phyloP scores from a whole-genome alignment of 2,113 vertebrate genomes.

The Boulengerochromis microlepis region DNA sequence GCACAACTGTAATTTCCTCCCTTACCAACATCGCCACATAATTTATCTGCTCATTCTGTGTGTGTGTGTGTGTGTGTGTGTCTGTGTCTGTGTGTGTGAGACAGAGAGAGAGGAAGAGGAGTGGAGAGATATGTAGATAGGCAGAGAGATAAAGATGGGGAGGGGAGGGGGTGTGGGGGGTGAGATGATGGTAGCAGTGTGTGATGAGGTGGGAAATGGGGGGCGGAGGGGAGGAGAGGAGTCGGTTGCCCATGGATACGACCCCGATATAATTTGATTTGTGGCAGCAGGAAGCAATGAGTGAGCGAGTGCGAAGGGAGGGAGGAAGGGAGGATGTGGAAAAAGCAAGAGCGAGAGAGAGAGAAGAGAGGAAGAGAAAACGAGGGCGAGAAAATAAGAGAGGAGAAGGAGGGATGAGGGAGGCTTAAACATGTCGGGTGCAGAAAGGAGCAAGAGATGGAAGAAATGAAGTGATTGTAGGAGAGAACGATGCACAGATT shows the following conservation, averaged over 20 bases:
- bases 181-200: slow-evolving; percentile 46
- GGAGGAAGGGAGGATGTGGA: not conserved
- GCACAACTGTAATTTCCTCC: slow-evolving; percentile 31
- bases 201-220: slow-evolving; percentile 57
- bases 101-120: not conserved
- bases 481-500: slow-evolving; percentile 9
- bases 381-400: slow-evolving; percentile 29
- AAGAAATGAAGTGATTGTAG: slow-evolving; percentile 4
- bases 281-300: slow-evolving; percentile 68
- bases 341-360: not conserved
- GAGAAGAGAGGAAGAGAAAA: slow-evolving; percentile 26
- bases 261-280: slow-evolving; percentile 73
- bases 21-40: slow-evolving; percentile 27
- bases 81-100: not conserved
- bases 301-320: slow-evolving; percentile 34
- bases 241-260: slow-evolving; percentile 72
- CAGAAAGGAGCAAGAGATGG: not conserved
- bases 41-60: slow-evolving; percentile 17
- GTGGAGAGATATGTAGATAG: slow-evolving; percentile 30
- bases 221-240: slow-evolving; percentile 24
- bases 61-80: not conserved
- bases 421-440: not conserved
- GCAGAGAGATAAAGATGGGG: slow-evolving; percentile 39
- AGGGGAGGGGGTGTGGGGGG: not conserved
- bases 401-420: slow-evolving; percentile 6